phyloP scores from a whole-genome alignment of 2,888 invertebrate genomes.

The Strigamia crassipes region DNA sequence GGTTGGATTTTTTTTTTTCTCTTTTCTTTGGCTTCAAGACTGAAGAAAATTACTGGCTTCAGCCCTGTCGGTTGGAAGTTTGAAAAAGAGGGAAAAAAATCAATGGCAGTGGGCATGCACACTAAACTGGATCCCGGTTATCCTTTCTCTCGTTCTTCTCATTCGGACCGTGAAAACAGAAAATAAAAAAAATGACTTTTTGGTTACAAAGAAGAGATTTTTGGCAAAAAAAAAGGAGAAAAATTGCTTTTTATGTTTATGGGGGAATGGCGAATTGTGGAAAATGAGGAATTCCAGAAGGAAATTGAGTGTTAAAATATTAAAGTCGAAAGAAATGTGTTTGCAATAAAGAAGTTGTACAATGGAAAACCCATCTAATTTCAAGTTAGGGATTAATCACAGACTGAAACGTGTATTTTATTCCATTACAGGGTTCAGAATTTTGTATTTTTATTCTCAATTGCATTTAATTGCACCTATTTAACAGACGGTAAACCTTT shows the following conservation, averaged over 20 bases:
- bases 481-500: too few species aligned
- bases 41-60: conserved; percentile 16
- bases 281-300: background rate
- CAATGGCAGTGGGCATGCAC: conserved; percentile 36
- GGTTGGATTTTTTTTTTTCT: background rate
- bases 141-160: conserved; percentile 18
- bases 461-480: too few species aligned
- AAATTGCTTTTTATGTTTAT: background rate
- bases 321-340: conserved; percentile 5
- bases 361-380: background rate
- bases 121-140: conserved; percentile 41
- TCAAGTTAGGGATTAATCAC: background rate
- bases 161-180: conserved; percentile 27
- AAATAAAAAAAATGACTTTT: conserved; percentile 31
- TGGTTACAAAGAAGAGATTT: conserved; percentile 20
- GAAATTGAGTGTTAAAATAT: conserved; percentile 26
- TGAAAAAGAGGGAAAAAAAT: background rate
- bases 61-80: background rate
- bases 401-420: too few species aligned
- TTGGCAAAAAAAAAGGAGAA: background rate
- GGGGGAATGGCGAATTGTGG: background rate
- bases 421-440: too few species aligned
- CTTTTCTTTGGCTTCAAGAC: background rate
- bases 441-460: too few species aligned
- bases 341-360: background rate